phyloP scores from a whole-genome alignment of 2,888 invertebrate species.

The Ichneumoninae sp. region DNA sequence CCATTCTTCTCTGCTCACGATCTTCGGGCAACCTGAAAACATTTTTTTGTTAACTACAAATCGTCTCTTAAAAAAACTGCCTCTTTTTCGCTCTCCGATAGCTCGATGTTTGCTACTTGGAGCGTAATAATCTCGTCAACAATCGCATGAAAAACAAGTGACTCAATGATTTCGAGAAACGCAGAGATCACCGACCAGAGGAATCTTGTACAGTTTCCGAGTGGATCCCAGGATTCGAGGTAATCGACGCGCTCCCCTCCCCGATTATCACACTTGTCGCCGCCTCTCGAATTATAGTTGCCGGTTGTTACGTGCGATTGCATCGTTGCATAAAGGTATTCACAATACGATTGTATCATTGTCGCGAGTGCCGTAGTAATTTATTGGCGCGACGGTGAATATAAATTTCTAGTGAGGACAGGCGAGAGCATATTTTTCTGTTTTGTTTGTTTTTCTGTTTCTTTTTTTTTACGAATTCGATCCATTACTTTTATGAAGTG shows the following conservation, averaged over 20 bases:
- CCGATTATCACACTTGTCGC: conserved; percentile 12
- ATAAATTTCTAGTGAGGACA: not conserved
- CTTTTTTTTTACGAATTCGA: not conserved
- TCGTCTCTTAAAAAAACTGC: not conserved
- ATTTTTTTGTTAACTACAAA: not conserved
- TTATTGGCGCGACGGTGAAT: not conserved
- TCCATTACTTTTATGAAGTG: not conserved
- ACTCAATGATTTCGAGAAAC: conserved; percentile 18
- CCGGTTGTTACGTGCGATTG: conserved; percentile 18
- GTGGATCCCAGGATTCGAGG: conserved; percentile 20
- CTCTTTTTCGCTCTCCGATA: not conserved
- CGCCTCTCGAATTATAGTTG: conserved; percentile 21
- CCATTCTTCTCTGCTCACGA: conserved; percentile 80
- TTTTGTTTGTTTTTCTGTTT: not conserved
- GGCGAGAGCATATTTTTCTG: not conserved
- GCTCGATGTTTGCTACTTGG: not conserved
- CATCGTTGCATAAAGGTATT: conserved; percentile 18
- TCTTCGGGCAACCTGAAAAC: conserved; percentile 75
- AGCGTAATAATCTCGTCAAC: not conserved
- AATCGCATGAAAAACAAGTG: conserved; percentile 10
- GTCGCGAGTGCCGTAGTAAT: not conserved
- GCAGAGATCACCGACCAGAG: conserved; percentile 21
- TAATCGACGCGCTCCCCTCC: conserved; percentile 28
- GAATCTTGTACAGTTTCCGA: conserved; percentile 4
- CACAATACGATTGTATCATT: conserved; percentile 14